Conservation (phyloP, 2,888 invertebrate genomes). For the Scaptomyza flava region DNA sequence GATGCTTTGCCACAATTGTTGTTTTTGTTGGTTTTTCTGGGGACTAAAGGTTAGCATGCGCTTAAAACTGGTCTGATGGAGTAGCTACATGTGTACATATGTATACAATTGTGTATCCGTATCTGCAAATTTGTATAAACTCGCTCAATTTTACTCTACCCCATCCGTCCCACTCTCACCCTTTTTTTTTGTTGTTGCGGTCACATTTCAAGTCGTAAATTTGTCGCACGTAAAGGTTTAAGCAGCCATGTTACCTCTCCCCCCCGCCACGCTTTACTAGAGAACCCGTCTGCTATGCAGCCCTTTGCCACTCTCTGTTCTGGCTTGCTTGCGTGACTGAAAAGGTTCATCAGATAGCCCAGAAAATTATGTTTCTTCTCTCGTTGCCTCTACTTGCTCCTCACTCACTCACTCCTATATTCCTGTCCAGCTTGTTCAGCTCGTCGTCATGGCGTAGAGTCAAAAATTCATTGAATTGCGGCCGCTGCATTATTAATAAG, state of each 20-base stretch:
- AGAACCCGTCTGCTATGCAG: conserved; percentile 1
- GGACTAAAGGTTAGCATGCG: conserved; percentile 57
- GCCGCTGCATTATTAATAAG: conserved; percentile 79
- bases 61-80: conserved; percentile 45
- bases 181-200: conserved; percentile 44
- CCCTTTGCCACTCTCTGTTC: conserved; percentile 7
- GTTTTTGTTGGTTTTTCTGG: neutral
- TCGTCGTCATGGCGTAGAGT: conserved; percentile 55
- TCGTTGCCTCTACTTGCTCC: conserved; percentile 10
- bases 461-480: conserved; percentile 81
- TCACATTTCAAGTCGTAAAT: conserved; percentile 80
- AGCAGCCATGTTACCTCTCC: conserved; percentile 56
- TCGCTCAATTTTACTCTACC: conserved; percentile 2
- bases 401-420: neutral
- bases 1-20: conserved; percentile 1
- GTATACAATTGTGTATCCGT: conserved; percentile 10
- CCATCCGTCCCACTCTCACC: neutral
- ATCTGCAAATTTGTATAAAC: conserved; percentile 50
- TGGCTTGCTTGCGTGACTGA: conserved; percentile 56
- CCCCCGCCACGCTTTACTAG: neutral
- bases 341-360: conserved; percentile 78
- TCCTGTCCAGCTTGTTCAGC: conserved; percentile 4
- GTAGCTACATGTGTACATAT: conserved; percentile 52
- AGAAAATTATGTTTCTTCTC: conserved; percentile 67
- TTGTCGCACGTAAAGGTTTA: conserved; percentile 82